Evolutionary conservation across 2,797 vertebrate species (phyloP), one percentile per base, ranked within the genome.

Genomic region (Vespertilio murinus): DNA sequence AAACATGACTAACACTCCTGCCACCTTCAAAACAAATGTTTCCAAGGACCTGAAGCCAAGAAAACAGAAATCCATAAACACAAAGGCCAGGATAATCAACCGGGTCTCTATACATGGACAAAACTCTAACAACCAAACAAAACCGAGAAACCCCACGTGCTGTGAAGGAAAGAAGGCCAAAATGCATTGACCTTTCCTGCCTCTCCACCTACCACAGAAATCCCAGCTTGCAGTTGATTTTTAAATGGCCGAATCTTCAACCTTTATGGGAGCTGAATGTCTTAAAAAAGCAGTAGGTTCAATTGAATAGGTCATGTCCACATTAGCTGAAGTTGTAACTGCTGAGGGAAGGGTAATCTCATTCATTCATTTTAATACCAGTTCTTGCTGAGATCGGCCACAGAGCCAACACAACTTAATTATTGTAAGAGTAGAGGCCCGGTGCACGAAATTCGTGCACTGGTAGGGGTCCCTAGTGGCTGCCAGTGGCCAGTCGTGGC

Each of bases 11-110:
- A 90, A 95, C 47, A 78, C 82, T 93, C 45, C 87, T 83, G 74
- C 73, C 30, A 88, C 67, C 88, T 86, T 95, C 74, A 79, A 86
- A 97, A 93, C 40, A 93, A 97, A 83, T 30, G 70, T 93, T 96
- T 94, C 91, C 67, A 96, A 80, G 74, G 54, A 85, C 35, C 12
- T 5, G 54, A 93, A 74, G 90, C 59, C 92, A 90, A 88, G 81
- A 90, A 97, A 87, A 86, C 9, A 89, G 88, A 95, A 91, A 91
- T 85, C 79, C 71, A 92, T 64, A 82, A 82, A 90, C 86, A 93
- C 38, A 84, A 93, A 96, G 74, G 33, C 88, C 33, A 90, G 88
- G 79, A 70, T 82, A 77, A 94, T 91, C 30, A 16, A 78, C 52
- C 3, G 67, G 84, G 74, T 82, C 40, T 49, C 64, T 18, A 80